Base-by-base conservation (phyloP, 2,797 vertebrate genomes). In the Taeniopygia guttata region DNA sequence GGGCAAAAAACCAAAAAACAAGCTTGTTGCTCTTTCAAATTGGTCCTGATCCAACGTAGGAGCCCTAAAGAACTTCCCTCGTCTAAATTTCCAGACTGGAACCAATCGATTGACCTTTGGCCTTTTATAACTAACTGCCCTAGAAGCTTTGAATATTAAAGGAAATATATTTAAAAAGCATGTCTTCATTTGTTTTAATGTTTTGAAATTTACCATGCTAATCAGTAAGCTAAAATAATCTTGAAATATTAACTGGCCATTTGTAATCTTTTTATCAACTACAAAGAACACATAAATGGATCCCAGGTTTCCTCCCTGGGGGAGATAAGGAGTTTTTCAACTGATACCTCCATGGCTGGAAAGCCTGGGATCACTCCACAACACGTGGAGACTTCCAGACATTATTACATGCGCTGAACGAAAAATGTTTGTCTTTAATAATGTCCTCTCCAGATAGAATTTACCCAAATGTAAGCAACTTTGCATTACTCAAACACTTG, bases 241-340 rank as follows among this genome's bases (percentile, higher is more conserved):
- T 89, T 93, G 93, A 94, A 96, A 94, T 96, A 94, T 95, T 96
- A 96, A 95, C 93, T 85, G 69, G 48, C 89, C 89, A 95, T 96
- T 96, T 95, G 95, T 96, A 95, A 95, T 95, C 95, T 93, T 95
- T 96, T 94, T 95, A 95, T 95, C 95, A 94, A 81, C 94, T 94
- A 96, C 95, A 96, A 96, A 96, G 94, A 95, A 85, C 46, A 75
- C 1, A 0, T 86, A 96, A 96, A 96, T 96, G 67, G 89, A 95
- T 94, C 87, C 89, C 95, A 96, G 95, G 76, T 93, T 96, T 96
- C 92, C 92, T 96, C 93, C 89, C 93, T 76, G 59, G 59, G 93
- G 95, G 87, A 95, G 89, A 96, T 89, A 93, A 95, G 92, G 90
- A 36, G 7, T 93, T 96, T 95, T 94, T 96, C 95, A 94, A 86